Evolutionary conservation across 2,888 invertebrate species (phyloP).

Genomic region (Pelosia muscerda): DNA sequence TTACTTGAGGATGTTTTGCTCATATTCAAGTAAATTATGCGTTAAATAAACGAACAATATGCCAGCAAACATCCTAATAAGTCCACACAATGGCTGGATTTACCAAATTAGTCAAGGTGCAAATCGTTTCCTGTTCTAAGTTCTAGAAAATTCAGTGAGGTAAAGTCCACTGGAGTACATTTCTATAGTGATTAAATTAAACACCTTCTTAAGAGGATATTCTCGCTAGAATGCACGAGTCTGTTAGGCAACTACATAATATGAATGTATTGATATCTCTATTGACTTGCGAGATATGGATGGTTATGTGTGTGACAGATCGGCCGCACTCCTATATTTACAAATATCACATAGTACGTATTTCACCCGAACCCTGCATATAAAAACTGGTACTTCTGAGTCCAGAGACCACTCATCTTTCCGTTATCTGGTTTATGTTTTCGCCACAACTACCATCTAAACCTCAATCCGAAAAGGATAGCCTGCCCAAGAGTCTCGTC

Average conservation of each 20-base stretch:
- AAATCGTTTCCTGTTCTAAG: slow-evolving; percentile 27
- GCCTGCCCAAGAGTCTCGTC: neutral
- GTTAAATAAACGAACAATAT: neutral
- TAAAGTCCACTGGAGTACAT: slow-evolving; percentile 3
- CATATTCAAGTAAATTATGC: neutral
- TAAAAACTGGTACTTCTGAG: neutral
- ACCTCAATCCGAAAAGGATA: neutral
- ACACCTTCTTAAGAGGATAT: neutral
- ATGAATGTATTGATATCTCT: neutral
- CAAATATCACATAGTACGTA: no score
- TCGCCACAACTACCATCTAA: neutral
- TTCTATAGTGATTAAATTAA: neutral
- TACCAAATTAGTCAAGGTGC: slow-evolving; percentile 51
- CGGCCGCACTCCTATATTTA: neutral
- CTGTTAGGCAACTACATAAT: neutral
- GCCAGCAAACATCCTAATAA: slow-evolving; percentile 43
- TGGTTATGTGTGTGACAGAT: neutral
- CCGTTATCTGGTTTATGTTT: neutral
- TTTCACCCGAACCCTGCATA: neutral
- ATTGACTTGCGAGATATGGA: neutral
- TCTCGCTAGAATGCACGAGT: neutral
- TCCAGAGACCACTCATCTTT: neutral
- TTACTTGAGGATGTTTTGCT: neutral
- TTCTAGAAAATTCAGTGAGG: slow-evolving; percentile 4
- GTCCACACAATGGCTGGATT: slow-evolving; percentile 54